Evolutionary conservation across 2,113 vertebrate species (phyloP).

Genomic region (Lonchura striata): DNA sequence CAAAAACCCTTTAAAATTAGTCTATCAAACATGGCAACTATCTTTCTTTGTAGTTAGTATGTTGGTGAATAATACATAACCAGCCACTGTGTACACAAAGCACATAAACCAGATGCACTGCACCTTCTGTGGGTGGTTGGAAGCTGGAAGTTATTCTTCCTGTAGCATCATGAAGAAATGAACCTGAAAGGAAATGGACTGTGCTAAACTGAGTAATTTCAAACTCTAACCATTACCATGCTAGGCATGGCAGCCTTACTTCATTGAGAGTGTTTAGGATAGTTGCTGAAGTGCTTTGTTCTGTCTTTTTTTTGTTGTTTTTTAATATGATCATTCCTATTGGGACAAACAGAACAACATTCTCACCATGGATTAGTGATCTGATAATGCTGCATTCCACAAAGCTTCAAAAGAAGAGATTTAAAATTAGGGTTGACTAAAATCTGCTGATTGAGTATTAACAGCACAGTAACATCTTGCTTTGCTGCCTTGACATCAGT

Average conservation of each 20-base stretch:
- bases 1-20: constrained; percentile 38
- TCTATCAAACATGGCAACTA: not conserved
- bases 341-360: not conserved
- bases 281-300: not conserved
- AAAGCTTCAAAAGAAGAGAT: not conserved
- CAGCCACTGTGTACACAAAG: not conserved
- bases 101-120: not conserved
- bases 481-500: not conserved
- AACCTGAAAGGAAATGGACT: not conserved
- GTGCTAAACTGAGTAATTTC: not conserved
- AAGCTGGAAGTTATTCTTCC: not conserved
- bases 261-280: not conserved
- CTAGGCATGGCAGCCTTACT: not conserved
- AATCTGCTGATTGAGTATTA: not conserved
- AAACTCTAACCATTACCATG: not conserved
- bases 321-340: not conserved
- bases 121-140: not conserved
- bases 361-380: not conserved
- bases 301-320: not conserved
- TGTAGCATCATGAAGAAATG: not conserved
- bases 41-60: not conserved
- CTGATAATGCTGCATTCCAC: not conserved
- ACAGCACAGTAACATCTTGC: not conserved
- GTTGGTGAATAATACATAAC: not conserved
- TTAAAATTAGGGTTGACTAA: not conserved